A percentile compares a stretch with the other conserved stretches of the same genome.
These are phyloP conservation scores for Capitella teleta DNA, from an alignment of 1,140 invertebrate genomes.

Conservation along the genomic window DNA sequence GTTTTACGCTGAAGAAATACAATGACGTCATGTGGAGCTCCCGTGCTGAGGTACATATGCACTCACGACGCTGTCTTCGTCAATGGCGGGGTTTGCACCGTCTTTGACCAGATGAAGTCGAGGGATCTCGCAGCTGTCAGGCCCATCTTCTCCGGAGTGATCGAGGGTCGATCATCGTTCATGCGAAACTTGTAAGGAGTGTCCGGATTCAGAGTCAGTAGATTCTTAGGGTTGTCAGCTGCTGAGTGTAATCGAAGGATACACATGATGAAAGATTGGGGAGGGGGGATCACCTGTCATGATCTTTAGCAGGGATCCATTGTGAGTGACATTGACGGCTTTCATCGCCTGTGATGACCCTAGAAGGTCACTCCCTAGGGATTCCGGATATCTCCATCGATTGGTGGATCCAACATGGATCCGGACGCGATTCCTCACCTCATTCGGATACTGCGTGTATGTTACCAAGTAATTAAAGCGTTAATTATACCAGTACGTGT, in stretches of 20 bases:
- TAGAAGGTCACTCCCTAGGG: constrained; percentile 35
- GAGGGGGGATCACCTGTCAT: not conserved
- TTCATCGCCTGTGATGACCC: constrained; percentile 33
- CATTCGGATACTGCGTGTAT: too few relatives aligned
- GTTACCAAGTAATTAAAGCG: too few relatives aligned
- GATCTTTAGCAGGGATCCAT: not conserved
- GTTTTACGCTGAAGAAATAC: too few relatives aligned
- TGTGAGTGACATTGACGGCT: constrained; percentile 10
- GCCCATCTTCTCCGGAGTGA: not conserved
- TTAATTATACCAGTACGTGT: too few relatives aligned
- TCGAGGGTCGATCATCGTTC: constrained; percentile 15
- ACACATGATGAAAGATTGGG: not conserved
- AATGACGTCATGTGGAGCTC: too few relatives aligned
- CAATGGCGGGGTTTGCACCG: too few relatives aligned
- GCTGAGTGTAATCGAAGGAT: constrained; percentile 10
- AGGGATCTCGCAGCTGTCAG: too few relatives aligned
- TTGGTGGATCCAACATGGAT: constrained; percentile 32
- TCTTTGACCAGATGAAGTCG: too few relatives aligned
- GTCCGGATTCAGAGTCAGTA: constrained; percentile 21
- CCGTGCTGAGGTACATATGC: too few relatives aligned
- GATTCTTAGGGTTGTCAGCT: constrained; percentile 28
- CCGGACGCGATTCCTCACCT: constrained; percentile 27
- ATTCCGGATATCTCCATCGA: constrained; percentile 33
- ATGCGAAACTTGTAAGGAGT: constrained; percentile 26
- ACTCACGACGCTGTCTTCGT: too few relatives aligned